Evolutionary conservation across 2,113 vertebrate genomes (phyloP).

Genomic region (Zapornia atra): DNA sequence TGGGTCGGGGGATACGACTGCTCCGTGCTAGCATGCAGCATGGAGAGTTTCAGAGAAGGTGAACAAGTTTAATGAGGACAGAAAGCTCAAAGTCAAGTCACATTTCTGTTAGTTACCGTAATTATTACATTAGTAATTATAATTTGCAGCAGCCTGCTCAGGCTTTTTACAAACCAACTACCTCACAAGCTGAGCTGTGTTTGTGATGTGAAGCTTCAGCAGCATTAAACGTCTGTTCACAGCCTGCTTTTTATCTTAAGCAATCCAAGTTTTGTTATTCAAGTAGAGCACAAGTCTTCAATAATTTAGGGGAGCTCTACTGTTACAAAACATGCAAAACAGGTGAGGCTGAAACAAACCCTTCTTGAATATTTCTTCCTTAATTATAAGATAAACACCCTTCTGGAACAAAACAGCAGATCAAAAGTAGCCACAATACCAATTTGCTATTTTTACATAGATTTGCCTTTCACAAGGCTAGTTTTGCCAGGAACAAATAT

Average conservation of each 20-base stretch:
- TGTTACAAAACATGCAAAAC: conserved; percentile 50
- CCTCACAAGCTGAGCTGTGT: background rate
- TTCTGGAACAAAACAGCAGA: background rate
- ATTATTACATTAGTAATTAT: conserved; percentile 72
- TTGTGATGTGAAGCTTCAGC: conserved; percentile 21
- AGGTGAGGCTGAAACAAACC: conserved; percentile 18
- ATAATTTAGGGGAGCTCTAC: conserved; percentile 25
- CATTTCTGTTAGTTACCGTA: conserved; percentile 75
- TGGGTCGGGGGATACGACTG: conserved; percentile 98
- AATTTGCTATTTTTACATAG: background rate
- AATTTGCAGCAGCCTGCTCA: conserved; percentile 22
- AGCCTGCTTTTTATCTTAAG: conserved; percentile 19
- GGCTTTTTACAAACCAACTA: conserved; percentile 41
- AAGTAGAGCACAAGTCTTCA: conserved; percentile 47
- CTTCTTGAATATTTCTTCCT: background rate
- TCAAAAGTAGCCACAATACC: background rate
- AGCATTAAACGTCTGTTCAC: background rate
- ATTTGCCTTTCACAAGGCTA: background rate
- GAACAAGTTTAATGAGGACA: conserved; percentile 95
- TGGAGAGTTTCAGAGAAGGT: conserved; percentile 93
- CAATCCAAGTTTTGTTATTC: conserved; percentile 44
- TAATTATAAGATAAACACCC: background rate
- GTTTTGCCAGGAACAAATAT: background rate
- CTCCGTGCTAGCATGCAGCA: conserved; percentile 98
- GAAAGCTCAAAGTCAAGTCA: conserved; percentile 81